Evolutionary conservation across 2,113 vertebrate genomes (phyloP).

Genomic region (Alces alces): DNA sequence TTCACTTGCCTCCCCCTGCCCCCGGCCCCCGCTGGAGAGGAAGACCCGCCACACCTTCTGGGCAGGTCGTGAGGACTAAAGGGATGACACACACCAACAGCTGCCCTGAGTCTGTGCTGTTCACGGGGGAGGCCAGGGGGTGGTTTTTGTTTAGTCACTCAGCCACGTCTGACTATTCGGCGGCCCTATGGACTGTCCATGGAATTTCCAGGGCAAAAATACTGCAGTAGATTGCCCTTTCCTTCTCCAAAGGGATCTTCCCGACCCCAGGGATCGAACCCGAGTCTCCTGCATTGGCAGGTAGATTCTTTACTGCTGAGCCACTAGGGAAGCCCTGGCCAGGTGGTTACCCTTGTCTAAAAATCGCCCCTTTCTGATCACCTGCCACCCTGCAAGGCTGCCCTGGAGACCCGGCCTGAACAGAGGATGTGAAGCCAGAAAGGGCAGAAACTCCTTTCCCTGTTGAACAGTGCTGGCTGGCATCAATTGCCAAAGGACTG

Average conservation of each 20-base stretch:
- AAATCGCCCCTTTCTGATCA: not conserved
- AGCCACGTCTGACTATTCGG: not conserved
- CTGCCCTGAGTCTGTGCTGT: accelerated
- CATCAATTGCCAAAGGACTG: not conserved
- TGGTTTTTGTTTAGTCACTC: not conserved
- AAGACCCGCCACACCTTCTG: not conserved
- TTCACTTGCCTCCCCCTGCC: not conserved
- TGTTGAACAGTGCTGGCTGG: accelerated
- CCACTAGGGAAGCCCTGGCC: not conserved
- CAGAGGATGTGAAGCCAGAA: not conserved
- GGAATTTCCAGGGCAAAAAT: not conserved
- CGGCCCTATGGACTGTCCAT: not conserved
- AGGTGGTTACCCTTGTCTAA: not conserved
- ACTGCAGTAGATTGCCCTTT: not conserved
- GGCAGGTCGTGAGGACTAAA: not conserved
- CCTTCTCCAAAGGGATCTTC: not conserved
- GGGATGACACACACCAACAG: accelerated
- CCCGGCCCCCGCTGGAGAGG: accelerated
- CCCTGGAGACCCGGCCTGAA: not conserved
- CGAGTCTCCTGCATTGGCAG: not conserved
- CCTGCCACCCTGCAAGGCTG: accelerated
- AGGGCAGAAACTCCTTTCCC: not conserved
- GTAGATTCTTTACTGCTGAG: not conserved
- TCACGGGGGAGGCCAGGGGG: not conserved
- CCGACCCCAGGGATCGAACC: not conserved